A percentile compares a stretch with the other conserved stretches of the same genome.
Conservation (phyloP, 2,888 invertebrate genomes). For the Metopia argyrocephala region DNA sequence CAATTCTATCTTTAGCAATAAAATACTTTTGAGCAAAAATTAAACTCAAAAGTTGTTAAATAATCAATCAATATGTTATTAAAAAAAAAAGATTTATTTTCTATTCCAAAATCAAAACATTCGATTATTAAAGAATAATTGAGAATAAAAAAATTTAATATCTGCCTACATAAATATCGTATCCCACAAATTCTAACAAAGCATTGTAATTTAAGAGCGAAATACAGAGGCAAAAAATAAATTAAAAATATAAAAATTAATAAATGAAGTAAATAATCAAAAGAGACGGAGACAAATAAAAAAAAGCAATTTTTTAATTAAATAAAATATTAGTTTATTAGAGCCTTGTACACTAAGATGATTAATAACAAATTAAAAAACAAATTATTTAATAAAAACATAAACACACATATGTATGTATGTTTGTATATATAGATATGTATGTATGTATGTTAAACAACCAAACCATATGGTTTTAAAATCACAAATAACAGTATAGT, state of each 20-base stretch:
- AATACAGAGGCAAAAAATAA: not conserved
- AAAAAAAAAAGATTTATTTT: too few relatives aligned
- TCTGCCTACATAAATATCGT: not conserved
- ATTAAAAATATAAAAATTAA: too few relatives aligned
- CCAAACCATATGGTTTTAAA: conserved; percentile 18
- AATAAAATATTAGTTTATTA: not conserved
- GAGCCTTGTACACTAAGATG: too few relatives aligned
- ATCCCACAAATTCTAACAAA: not conserved
- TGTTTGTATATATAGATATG: not conserved
- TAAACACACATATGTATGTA: not conserved
- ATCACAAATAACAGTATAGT: conserved; percentile 9
- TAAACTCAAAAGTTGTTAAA: not conserved
- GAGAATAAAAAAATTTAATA: too few relatives aligned
- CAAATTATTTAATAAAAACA: not conserved
- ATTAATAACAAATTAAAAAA: not conserved
- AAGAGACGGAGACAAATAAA: not conserved
- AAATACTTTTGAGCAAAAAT: not conserved
- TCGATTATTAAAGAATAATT: too few relatives aligned
- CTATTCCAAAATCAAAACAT: too few relatives aligned
- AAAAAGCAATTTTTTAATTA: not conserved
- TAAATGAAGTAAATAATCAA: too few relatives aligned
- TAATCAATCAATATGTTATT: not conserved
- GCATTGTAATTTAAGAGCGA: too few relatives aligned
- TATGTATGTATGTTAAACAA: not conserved
- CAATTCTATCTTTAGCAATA: not conserved